Evolutionary conservation across 2,888 invertebrate genomes (phyloP).

Genomic region (Brachycybe producta): DNA sequence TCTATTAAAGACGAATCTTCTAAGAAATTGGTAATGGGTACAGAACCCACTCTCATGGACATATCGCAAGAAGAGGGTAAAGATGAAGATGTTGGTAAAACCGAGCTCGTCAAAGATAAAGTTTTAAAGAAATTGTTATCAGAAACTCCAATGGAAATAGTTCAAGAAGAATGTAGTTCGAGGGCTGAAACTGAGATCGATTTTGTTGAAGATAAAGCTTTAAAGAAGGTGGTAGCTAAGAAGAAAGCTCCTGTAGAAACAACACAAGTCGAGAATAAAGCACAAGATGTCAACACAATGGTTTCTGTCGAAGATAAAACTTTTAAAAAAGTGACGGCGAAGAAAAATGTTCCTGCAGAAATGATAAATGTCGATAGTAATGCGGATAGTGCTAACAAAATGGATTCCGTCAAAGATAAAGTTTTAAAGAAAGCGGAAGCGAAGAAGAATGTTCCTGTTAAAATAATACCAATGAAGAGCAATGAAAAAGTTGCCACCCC

Average conservation of each 20-base stretch:
- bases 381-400: too few species aligned
- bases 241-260: constrained; percentile 16
- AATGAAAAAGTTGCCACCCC: too few species aligned
- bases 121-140: too few species aligned
- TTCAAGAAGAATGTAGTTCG: background rate
- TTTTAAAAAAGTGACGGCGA: background rate
- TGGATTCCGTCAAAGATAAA: background rate
- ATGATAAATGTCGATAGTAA: background rate
- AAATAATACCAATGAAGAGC: too few species aligned
- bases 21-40: too few species aligned
- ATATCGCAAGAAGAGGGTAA: too few species aligned
- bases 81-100: constrained; percentile 21
- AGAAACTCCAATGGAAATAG: too few species aligned
- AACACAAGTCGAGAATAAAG: constrained; percentile 4
- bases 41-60: too few species aligned
- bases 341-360: background rate
- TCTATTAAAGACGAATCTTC: too few species aligned
- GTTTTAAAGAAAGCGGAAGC: background rate
- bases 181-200: background rate
- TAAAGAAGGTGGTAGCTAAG: constrained; percentile 19
- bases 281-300: constrained; percentile 11
- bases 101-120: constrained; percentile 2
- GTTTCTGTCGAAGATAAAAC: background rate
- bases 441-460: background rate
- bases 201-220: background rate